Evolutionary conservation across 2,888 invertebrate genomes (phyloP).

Genomic region (Drosophila paramelanica): DNA sequence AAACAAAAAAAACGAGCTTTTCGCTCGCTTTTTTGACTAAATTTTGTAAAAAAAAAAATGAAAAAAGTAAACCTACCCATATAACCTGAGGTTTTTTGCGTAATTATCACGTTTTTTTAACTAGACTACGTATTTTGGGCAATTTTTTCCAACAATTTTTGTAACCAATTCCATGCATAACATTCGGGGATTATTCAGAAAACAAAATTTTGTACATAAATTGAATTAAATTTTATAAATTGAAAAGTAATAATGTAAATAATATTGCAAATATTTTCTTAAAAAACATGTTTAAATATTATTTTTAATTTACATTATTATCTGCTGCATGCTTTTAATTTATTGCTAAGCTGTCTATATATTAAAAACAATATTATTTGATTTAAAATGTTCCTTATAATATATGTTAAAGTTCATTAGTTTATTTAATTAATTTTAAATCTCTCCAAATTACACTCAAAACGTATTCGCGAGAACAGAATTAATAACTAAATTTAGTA

Average conservation of each 20-base stretch:
- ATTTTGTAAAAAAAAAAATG: constrained; percentile 36
- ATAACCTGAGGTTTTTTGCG: constrained; percentile 51
- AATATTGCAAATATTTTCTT: background rate
- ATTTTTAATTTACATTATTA: background rate
- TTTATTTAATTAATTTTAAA: too few relatives aligned
- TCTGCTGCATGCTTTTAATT: background rate
- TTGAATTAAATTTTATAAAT: constrained; percentile 1
- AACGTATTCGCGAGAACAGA: too few relatives aligned
- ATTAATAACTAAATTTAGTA: too few relatives aligned
- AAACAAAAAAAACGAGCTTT: constrained; percentile 35
- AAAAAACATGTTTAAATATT: too few relatives aligned
- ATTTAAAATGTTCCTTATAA: too few relatives aligned
- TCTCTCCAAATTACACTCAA: too few relatives aligned
- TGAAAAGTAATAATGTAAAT: background rate
- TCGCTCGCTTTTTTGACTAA: constrained; percentile 44
- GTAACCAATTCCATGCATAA: constrained; percentile 32
- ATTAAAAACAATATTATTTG: too few relatives aligned
- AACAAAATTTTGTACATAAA: constrained; percentile 15
- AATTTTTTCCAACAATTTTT: constrained; percentile 29
- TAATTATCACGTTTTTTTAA: constrained; percentile 38
- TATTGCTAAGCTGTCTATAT: too few relatives aligned
- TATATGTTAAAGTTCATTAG: too few relatives aligned
- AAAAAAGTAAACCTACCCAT: constrained; percentile 27
- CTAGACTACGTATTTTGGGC: constrained; percentile 41
- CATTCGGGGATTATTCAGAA: constrained; percentile 23